These are phyloP conservation scores for Burhinus oedicnemus DNA, from an alignment of 2,113 vertebrate genomes.

Conservation along the genomic window DNA sequence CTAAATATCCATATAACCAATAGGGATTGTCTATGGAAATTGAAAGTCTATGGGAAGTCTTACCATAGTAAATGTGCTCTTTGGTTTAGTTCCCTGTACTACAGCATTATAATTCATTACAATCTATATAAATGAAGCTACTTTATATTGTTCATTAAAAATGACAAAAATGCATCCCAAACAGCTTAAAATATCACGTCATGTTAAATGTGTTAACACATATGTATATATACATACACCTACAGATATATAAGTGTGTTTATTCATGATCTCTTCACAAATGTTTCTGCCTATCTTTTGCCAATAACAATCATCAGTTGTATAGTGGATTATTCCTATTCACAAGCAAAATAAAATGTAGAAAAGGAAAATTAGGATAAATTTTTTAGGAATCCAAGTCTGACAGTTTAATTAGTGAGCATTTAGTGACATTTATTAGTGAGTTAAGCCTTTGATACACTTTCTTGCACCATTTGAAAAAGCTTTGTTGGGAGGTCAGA, in stretches of 20 bases:
- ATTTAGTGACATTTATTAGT: neutral
- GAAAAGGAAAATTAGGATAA: neutral
- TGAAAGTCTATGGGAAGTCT: neutral
- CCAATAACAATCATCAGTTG: neutral
- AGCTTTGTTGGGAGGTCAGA: neutral
- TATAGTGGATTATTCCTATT: neutral
- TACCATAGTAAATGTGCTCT: neutral
- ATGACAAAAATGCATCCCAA: neutral
- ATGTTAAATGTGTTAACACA: neutral
- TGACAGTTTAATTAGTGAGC: neutral
- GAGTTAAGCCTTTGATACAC: neutral
- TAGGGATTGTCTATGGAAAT: neutral
- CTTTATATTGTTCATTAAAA: neutral
- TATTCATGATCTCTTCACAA: neutral
- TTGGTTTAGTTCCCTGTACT: neutral
- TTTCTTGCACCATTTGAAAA: neutral
- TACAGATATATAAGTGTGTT: neutral
- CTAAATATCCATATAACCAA: neutral
- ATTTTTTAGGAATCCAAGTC: neutral
- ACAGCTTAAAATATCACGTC: neutral
- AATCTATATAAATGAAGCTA: neutral
- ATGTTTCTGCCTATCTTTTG: neutral
- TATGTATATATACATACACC: neutral
- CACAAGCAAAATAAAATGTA: neutral
- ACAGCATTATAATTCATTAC: neutral